Conservation (phyloP, 2,888 invertebrate genomes). For the Macroteleia sp. region DNA sequence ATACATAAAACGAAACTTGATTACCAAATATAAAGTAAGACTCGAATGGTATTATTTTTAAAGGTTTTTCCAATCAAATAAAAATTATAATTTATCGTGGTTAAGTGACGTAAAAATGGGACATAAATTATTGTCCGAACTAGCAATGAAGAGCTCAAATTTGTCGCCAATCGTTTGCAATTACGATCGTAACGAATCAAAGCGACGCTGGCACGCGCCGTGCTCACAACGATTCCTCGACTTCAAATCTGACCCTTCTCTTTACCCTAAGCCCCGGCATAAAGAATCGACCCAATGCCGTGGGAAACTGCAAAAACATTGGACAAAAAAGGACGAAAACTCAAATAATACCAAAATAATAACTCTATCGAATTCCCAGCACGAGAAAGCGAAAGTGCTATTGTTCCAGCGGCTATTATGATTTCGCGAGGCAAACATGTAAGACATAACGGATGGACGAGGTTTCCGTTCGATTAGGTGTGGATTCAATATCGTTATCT, state of each 20-base stretch:
- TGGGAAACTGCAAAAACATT: conserved; percentile 75
- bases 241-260: conserved; percentile 71
- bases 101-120: too few relatives aligned
- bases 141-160: conserved; percentile 67
- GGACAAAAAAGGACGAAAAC: conserved; percentile 19
- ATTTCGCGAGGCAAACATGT: conserved; percentile 19
- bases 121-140: conserved; percentile 30
- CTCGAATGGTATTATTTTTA: too few relatives aligned
- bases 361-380: conserved; percentile 12
- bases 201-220: conserved; percentile 72
- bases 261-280: conserved; percentile 59
- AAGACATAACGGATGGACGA: conserved; percentile 45
- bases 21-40: too few relatives aligned
- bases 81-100: too few relatives aligned
- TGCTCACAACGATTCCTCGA: conserved; percentile 71
- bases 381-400: conserved; percentile 26
- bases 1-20: too few relatives aligned
- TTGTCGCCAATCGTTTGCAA: conserved; percentile 80
- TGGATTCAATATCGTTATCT: conserved; percentile 72
- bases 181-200: conserved; percentile 80
- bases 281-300: conserved; percentile 72
- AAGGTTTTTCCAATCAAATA: too few relatives aligned
- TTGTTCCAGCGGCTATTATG: conserved; percentile 34
- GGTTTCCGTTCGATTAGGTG: conserved; percentile 61
- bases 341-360: conserved; percentile 42